Percentiles rank a stretch among this genome's conserved stretches.
Evolutionary conservation across 1,140 invertebrate genomes (phyloP).

Genomic region (Anagrus nilaparvatae): DNA sequence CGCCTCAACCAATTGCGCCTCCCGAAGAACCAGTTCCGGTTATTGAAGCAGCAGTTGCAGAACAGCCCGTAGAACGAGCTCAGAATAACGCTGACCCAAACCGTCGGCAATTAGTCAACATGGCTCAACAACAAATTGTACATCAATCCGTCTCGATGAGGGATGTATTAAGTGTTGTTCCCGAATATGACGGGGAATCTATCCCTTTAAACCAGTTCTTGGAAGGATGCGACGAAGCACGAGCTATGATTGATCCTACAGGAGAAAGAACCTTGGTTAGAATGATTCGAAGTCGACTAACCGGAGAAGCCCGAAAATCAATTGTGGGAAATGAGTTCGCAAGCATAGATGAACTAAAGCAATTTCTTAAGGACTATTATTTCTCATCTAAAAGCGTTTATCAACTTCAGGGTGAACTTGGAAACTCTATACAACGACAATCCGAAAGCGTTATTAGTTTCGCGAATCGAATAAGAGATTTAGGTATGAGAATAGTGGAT

Average conservation of each 20-base stretch:
- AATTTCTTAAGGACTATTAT: slow-evolving; percentile 5
- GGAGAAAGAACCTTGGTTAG: slow-evolving; percentile 6
- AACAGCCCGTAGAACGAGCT: no score
- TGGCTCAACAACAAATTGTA: no score
- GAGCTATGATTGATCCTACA: slow-evolving; percentile 1
- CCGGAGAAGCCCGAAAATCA: slow-evolving; percentile 4
- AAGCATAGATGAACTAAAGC: slow-evolving; percentile 3
- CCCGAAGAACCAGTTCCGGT: no score
- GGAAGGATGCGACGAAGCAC: slow-evolving; percentile 11
- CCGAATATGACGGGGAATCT: slow-evolving; percentile 7
- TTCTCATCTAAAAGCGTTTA: slow-evolving; percentile 1
- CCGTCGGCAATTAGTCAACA: no score
- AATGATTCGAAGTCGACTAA: slow-evolving; percentile 10
- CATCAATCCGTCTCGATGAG: no score
- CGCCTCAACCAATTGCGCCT: no score
- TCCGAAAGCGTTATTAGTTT: slow-evolving; percentile 9
- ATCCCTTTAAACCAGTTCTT: slow-evolving; percentile 10
- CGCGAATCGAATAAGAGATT: slow-evolving; percentile 2
- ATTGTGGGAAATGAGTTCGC: slow-evolving; percentile 4
- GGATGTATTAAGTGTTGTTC: slow-evolving; percentile 11
- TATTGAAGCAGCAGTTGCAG: no score
- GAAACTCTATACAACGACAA: slow-evolving; percentile 5
- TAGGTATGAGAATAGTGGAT: slow-evolving; percentile 5
- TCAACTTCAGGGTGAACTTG: slow-evolving; percentile 12
- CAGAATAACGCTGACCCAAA: no score